Conservation (phyloP, 2,888 invertebrate genomes). For the Blera fallax region DNA sequence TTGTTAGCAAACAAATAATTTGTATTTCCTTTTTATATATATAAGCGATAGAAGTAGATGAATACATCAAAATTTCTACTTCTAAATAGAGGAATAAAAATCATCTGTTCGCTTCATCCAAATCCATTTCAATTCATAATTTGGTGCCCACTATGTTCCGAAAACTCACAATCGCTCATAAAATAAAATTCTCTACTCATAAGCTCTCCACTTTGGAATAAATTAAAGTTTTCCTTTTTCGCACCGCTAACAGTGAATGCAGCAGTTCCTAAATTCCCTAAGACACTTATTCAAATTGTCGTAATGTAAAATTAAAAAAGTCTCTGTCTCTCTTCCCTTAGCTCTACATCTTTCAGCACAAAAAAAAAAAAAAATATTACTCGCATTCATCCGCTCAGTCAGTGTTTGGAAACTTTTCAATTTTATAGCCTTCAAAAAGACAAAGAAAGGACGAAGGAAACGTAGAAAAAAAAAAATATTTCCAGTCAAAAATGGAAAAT, state of each 20-base stretch:
- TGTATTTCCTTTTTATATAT: too few species aligned
- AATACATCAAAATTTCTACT: too few species aligned
- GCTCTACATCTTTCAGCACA: not conserved
- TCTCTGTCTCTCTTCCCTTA: not conserved
- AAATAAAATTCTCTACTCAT: not conserved
- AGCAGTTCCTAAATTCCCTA: constrained; percentile 56
- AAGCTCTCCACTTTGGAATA: not conserved
- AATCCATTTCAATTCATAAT: too few species aligned
- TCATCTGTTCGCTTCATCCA: too few species aligned
- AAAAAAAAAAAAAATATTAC: constrained; percentile 46
- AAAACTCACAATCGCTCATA: not conserved
- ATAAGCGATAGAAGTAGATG: too few species aligned
- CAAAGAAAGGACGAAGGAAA: constrained; percentile 43
- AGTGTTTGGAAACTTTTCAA: constrained; percentile 69
- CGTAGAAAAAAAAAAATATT: not conserved
- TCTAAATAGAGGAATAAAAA: too few species aligned
- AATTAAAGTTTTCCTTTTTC: not conserved
- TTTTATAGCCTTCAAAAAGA: constrained; percentile 58
- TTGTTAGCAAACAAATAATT: too few species aligned
- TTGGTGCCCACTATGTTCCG: not conserved
- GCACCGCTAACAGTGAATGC: constrained; percentile 43
- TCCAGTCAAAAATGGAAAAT: constrained; percentile 35
- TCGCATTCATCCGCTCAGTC: constrained; percentile 68
- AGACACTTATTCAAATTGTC: constrained; percentile 71
- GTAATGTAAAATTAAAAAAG: constrained; percentile 58